Conservation (phyloP, 2,888 invertebrate genomes). For the Drosophila pseudotakahashii region DNA sequence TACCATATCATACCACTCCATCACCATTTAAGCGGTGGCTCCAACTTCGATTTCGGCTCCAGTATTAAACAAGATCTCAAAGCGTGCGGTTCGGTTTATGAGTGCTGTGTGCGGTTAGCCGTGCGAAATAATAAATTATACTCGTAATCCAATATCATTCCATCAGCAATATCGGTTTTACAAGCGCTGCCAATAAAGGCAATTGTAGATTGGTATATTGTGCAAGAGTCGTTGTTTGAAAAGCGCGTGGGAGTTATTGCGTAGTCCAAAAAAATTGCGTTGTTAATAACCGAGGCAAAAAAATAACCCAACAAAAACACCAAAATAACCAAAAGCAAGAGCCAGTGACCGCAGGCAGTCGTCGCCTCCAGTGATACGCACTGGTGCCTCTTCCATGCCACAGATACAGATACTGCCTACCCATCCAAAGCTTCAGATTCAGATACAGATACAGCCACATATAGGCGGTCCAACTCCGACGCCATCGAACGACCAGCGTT, state of each 20-base stretch:
- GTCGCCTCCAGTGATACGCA: conserved; percentile 65
- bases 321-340: conserved; percentile 48
- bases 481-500: conserved; percentile 44
- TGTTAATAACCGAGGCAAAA: conserved; percentile 50
- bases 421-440: conserved; percentile 14
- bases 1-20: conserved; percentile 41
- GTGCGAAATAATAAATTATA: conserved; percentile 32
- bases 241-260: conserved; percentile 60
- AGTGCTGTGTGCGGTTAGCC: conserved; percentile 4
- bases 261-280: conserved; percentile 58
- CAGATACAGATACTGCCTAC: conserved; percentile 34
- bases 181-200: conserved; percentile 35
- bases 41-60: conserved; percentile 60
- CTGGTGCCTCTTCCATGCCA: conserved; percentile 73
- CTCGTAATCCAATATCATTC: conserved; percentile 18
- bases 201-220: conserved; percentile 28
- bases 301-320: background rate
- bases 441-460: conserved; percentile 44
- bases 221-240: conserved; percentile 31
- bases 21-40: conserved; percentile 48
- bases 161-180: conserved; percentile 18
- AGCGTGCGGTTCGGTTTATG: conserved; percentile 51
- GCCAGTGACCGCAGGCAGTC: conserved; percentile 67
- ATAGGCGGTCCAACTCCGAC: conserved; percentile 50
- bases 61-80: conserved; percentile 77